phyloP scores from a whole-genome alignment of 2,888 invertebrate genomes.

The Stictocephala bisonia region DNA sequence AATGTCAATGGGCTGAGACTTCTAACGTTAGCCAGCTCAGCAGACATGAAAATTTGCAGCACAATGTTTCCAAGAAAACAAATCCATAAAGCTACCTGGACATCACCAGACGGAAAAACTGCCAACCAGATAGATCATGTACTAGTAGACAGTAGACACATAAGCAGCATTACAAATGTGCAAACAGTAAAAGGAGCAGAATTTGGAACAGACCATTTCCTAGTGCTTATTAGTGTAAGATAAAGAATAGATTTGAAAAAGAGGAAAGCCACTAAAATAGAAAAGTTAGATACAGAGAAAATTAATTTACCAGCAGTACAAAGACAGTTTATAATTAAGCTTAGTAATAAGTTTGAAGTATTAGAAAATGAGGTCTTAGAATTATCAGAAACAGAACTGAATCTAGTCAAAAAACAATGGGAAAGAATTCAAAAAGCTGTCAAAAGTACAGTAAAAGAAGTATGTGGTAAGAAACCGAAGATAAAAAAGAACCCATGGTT shows the following conservation, averaged over 20 bases:
- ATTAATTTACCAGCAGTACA: neutral
- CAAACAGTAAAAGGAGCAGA: slow-evolving; percentile 45
- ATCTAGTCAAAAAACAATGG: too few relatives aligned
- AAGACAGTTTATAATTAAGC: too few relatives aligned
- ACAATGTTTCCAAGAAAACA: slow-evolving; percentile 47
- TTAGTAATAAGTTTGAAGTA: too few relatives aligned
- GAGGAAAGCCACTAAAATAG: neutral
- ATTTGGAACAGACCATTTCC: slow-evolving; percentile 41
- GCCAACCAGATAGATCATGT: slow-evolving; percentile 49
- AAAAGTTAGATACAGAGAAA: neutral
- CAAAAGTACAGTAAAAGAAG: too few relatives aligned
- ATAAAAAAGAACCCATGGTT: too few relatives aligned
- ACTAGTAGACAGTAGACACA: slow-evolving; percentile 37
- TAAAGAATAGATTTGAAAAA: slow-evolving; percentile 1
- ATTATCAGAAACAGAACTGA: too few relatives aligned
- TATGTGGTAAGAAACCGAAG: too few relatives aligned
- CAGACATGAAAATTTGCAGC: slow-evolving; percentile 37
- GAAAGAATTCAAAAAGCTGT: too few relatives aligned
- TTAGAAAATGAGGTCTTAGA: too few relatives aligned
- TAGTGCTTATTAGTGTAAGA: slow-evolving; percentile 26
- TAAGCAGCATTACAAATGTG: slow-evolving; percentile 35
- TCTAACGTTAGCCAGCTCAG: slow-evolving; percentile 22
- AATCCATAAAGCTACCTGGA: slow-evolving; percentile 51
- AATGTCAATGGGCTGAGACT: slow-evolving; percentile 14
- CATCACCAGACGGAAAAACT: slow-evolving; percentile 49